These are phyloP conservation scores for Circaetus gallicus DNA, from an alignment of 2,113 vertebrate species.

Conservation along the genomic window DNA sequence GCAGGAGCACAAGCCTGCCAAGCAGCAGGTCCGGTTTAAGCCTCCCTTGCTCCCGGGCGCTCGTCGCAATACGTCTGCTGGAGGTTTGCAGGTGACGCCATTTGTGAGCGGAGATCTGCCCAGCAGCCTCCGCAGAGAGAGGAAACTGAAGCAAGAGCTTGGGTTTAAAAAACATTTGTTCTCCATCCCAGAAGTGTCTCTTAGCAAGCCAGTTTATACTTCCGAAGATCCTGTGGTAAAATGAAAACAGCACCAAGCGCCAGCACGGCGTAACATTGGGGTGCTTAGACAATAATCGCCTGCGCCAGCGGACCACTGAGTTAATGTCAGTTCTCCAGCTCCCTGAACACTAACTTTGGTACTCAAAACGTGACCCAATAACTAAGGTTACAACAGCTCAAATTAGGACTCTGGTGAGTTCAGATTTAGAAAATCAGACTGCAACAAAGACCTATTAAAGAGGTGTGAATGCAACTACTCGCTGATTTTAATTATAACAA, in stretches of 20 bases:
- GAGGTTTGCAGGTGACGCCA: background rate
- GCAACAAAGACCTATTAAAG: background rate
- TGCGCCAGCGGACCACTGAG: background rate
- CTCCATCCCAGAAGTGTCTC: background rate
- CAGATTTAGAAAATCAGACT: background rate
- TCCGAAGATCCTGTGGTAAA: background rate
- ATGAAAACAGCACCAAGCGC: background rate
- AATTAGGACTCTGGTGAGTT: background rate
- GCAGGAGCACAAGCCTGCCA: background rate
- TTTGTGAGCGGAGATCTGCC: background rate
- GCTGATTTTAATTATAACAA: background rate
- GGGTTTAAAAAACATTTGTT: background rate
- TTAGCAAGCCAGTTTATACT: background rate
- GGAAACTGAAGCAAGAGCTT: background rate
- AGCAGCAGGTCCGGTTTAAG: background rate
- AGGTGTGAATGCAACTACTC: background rate
- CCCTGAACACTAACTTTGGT: background rate
- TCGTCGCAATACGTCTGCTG: rapidly evolving
- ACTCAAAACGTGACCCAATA: background rate
- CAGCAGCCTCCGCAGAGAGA: background rate
- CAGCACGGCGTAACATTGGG: background rate
- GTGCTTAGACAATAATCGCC: background rate
- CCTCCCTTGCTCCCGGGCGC: background rate
- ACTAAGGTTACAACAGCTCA: background rate
- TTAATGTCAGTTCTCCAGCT: background rate